Base-by-base conservation (phyloP, 2,797 vertebrate genomes). In the Xenentodon cancila region DNA sequence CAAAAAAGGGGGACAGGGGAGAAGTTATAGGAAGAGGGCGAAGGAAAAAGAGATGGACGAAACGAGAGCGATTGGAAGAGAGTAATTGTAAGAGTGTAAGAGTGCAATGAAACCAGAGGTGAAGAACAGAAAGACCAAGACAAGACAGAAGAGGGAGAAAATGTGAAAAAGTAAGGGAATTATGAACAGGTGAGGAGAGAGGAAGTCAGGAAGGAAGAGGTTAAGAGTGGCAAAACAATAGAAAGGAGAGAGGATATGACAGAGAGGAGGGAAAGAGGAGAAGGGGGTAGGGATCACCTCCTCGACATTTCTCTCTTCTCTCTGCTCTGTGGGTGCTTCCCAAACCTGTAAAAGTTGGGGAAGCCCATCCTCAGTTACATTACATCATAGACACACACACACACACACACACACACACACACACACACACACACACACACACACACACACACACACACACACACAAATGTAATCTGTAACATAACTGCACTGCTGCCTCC, bases 341-440 rank as follows among this genome's bases (percentile, higher is more conserved):
- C 71, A 81, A 70, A 72, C 66, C 65, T 77, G 69, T 69, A 75
- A 66, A 66, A 83, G 46, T 61, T 5, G 59, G 82, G 81, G 79
- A 89, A 87, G 64, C 77, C 84, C 85, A 63, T 60, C 56, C 79
- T 75, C 69, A 69, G 64, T 85, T 82, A 80, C 68, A 80, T 85
- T 55, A 84, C 84, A 84, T 76, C 69, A 50, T 60, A 34, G 68
- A 22, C 46, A 30, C 77, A 64, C 63, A 53, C 66, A 69, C 64
- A 60, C 77, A 53, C 71, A 60, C 72, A 62, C 69, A 65, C 80
- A 66, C 62, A 59, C 67, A 59, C 78, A 60, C 77, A 53, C 59
- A 66, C 59, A 61, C 25, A 25, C 71, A 60, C 72, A 62, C 69
- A 65, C 80, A 66, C 62, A 59, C 67, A 59, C 78, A 60, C 77